phyloP scores from a whole-genome alignment of 2,113 vertebrate genomes.

The Lophochroa leadbeateri region DNA sequence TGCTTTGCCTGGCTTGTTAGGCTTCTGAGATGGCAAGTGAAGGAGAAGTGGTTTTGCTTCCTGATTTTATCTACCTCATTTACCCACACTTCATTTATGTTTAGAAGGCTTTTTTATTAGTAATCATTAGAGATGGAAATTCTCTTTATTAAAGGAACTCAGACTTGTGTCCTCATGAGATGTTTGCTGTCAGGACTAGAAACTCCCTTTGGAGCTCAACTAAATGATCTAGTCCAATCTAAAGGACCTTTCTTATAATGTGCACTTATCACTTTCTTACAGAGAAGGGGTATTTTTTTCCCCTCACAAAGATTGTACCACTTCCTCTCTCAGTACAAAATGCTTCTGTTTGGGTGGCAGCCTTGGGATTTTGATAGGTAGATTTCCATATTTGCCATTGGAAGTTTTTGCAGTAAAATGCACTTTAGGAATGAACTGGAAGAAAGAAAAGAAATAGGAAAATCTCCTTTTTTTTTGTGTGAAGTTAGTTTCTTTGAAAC shows the following conservation, averaged over 20 bases:
- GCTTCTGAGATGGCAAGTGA: background rate
- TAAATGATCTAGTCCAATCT: background rate
- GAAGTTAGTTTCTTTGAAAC: background rate
- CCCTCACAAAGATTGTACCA: background rate
- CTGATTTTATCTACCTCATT: background rate
- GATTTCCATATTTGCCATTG: background rate
- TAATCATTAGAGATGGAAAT: background rate
- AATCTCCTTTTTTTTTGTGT: background rate
- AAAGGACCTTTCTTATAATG: background rate
- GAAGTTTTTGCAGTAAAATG: background rate
- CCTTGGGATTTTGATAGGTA: background rate
- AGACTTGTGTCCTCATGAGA: background rate
- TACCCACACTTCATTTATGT: background rate
- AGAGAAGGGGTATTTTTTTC: background rate
- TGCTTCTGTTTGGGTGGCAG: background rate
- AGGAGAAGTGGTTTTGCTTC: background rate
- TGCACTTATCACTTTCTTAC: background rate
- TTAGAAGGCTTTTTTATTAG: background rate
- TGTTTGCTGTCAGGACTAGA: background rate
- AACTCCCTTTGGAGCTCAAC: background rate
- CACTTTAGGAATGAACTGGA: background rate
- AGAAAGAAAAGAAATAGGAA: background rate
- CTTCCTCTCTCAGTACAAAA: background rate
- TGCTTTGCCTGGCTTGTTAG: background rate
- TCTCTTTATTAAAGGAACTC: background rate